Conservation (phyloP, 2,113 vertebrate species). For the Tachysurus vachellii region DNA sequence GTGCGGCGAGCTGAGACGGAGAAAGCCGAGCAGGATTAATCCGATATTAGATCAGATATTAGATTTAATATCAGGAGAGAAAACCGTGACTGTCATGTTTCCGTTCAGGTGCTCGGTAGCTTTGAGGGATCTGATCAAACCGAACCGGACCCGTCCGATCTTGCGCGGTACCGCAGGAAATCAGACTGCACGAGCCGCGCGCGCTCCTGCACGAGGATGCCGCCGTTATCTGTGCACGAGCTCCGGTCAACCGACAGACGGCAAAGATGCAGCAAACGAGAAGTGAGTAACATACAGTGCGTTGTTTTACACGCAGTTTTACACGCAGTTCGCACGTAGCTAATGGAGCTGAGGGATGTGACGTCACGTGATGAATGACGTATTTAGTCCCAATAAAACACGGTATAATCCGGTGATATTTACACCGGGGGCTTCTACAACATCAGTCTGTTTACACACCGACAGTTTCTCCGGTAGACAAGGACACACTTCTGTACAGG, state of each 20-base stretch:
- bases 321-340: neutral
- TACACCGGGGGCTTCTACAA: no score
- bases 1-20: neutral
- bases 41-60: neutral
- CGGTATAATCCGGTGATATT: no score
- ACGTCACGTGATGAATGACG: neutral
- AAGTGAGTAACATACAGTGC: slow-evolving; percentile 70
- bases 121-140: slow-evolving; percentile 68
- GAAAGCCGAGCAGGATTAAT: neutral
- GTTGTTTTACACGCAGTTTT: neutral
- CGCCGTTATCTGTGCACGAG: slow-evolving; percentile 66
- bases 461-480: no score
- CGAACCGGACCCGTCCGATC: slow-evolving; percentile 63
- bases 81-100: slow-evolving; percentile 66
- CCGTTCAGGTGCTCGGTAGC: slow-evolving; percentile 68
- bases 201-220: slow-evolving; percentile 28
- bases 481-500: no score
- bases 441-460: no score
- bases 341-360: neutral
- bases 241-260: slow-evolving; percentile 21
- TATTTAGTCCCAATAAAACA: no score
- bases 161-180: slow-evolving; percentile 45
- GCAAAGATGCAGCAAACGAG: slow-evolving; percentile 59
- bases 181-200: slow-evolving; percentile 49
- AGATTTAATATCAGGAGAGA: neutral